A percentile compares a stretch with the other conserved stretches of the same genome.
Conservation (phyloP, 1,140 invertebrate species). For the Hyles vespertilio region DNA sequence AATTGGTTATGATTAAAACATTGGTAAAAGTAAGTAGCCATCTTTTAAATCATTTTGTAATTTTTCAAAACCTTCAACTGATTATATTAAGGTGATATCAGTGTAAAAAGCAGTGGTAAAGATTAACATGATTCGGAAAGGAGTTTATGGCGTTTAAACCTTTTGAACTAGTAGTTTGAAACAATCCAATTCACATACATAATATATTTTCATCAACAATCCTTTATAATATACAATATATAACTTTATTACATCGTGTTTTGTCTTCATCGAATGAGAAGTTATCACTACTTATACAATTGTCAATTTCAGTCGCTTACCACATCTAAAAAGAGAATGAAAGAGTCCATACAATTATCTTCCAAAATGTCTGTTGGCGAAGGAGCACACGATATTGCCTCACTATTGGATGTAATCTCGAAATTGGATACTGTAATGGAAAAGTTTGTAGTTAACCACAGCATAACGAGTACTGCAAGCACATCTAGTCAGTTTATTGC, state of each 20-base stretch:
- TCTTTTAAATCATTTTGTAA: too few species aligned
- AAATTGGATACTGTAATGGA: slow-evolving; percentile 27
- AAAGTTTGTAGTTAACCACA: slow-evolving; percentile 48
- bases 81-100: too few species aligned
- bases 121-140: too few species aligned
- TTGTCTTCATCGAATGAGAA: too few species aligned
- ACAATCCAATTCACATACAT: too few species aligned
- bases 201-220: too few species aligned
- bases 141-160: too few species aligned
- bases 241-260: too few species aligned
- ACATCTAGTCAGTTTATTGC: slow-evolving; percentile 75
- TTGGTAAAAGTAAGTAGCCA: slow-evolving; percentile 35
- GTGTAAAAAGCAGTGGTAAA: too few species aligned
- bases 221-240: too few species aligned
- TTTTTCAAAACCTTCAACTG: too few species aligned
- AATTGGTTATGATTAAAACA: slow-evolving; percentile 16
- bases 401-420: slow-evolving; percentile 57
- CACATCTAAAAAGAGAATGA: slow-evolving; percentile 28
- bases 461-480: slow-evolving; percentile 58
- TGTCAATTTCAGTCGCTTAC: slow-evolving; percentile 30
- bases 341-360: slow-evolving; percentile 35
- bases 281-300: background rate
- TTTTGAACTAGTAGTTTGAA: too few species aligned
- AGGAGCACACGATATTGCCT: slow-evolving; percentile 27
- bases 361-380: slow-evolving; percentile 41